phyloP scores from a whole-genome alignment of 2,888 invertebrate genomes.

The Limnephilus rhombicus region DNA sequence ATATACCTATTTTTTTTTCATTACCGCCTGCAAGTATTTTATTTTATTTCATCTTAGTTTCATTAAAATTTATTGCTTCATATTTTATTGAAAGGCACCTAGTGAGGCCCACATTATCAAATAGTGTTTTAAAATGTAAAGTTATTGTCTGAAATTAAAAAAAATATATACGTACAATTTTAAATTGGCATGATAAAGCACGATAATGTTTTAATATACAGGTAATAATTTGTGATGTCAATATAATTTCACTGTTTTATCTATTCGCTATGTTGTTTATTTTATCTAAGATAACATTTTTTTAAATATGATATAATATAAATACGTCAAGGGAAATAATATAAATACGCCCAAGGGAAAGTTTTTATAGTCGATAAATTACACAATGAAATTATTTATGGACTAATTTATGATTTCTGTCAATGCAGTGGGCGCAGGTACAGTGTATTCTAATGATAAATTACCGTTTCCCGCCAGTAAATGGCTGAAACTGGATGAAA shows the following conservation, averaged over 20 bases:
- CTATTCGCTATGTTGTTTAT: neutral
- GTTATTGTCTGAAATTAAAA: no score
- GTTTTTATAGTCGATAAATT: neutral
- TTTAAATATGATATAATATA: neutral
- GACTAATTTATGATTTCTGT: neutral
- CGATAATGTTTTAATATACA: neutral
- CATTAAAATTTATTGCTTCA: no score
- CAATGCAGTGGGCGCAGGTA: neutral
- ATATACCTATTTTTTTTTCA: no score
- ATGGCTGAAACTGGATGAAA: neutral
- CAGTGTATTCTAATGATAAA: neutral
- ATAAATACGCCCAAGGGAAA: neutral
- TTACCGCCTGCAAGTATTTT: no score
- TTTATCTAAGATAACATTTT: neutral
- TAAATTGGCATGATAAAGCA: neutral
- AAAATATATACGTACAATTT: neutral
- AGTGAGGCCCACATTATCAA: no score
- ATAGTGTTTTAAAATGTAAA: no score
- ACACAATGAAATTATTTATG: conserved; percentile 1
- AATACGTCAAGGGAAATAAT: neutral
- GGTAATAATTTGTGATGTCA: neutral
- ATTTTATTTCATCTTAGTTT: no score
- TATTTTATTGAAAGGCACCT: no score
- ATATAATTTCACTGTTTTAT: neutral
- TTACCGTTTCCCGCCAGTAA: neutral